Percentiles rank a stretch among this genome's conserved stretches.
Conservation (phyloP, 2,888 invertebrate species). For the Acutogordius australiensis region DNA sequence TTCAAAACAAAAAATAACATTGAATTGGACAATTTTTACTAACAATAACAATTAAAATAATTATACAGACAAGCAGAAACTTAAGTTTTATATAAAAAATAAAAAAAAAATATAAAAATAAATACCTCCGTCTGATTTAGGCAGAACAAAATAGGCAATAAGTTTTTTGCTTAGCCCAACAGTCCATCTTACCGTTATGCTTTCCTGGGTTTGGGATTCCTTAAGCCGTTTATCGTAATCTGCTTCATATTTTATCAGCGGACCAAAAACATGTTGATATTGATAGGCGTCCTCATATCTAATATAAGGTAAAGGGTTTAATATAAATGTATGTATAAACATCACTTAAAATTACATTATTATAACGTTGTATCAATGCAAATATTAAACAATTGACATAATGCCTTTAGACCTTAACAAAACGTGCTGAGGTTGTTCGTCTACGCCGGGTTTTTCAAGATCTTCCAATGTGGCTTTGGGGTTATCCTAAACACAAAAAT, state of each 20-base stretch:
- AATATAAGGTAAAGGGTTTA: too few relatives aligned
- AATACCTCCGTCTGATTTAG: conserved; percentile 60
- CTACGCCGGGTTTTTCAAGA: conserved; percentile 81
- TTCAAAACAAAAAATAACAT: conserved; percentile 11
- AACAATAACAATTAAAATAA: neutral
- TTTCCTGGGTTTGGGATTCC: conserved; percentile 88
- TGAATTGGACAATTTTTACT: conserved; percentile 12
- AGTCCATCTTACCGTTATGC: conserved; percentile 93
- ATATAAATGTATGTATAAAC: too few relatives aligned
- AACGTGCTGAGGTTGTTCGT: conserved; percentile 83
- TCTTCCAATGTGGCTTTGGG: conserved; percentile 91
- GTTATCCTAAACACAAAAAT: conserved; percentile 35
- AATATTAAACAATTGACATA: too few relatives aligned
- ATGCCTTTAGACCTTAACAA: conserved; percentile 24
- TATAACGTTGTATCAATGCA: too few relatives aligned
- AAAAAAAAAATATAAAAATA: conserved; percentile 13
- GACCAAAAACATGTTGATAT: conserved; percentile 89
- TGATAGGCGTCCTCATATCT: conserved; percentile 96
- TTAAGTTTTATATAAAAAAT: conserved; percentile 13
- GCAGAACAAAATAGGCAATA: conserved; percentile 79
- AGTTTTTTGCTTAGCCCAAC: conserved; percentile 88
- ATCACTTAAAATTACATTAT: too few relatives aligned
- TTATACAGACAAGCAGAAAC: neutral
- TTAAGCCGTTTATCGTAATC: conserved; percentile 90
- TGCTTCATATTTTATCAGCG: conserved; percentile 76